phyloP scores from a whole-genome alignment of 2,113 vertebrate species.

The Oreochromis tanganicae region DNA sequence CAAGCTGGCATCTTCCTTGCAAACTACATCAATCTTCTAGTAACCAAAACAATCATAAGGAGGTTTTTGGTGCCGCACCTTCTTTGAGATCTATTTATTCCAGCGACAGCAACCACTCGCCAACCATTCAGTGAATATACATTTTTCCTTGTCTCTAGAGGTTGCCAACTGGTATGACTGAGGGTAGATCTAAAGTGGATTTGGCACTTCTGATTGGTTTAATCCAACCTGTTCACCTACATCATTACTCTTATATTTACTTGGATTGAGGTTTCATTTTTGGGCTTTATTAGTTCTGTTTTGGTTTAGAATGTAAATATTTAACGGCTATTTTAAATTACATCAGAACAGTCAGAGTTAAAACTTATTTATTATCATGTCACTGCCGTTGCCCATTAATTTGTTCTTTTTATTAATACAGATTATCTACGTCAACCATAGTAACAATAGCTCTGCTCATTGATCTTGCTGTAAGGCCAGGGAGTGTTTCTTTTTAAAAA shows the following conservation, averaged over 20 bases:
- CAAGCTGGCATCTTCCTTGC: not conserved
- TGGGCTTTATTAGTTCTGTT: not conserved
- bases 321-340: not conserved
- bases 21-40: not conserved
- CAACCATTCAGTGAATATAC: not conserved
- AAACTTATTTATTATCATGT: not conserved
- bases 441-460: not conserved
- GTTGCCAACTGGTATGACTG: not conserved
- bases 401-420: not conserved
- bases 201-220: not conserved
- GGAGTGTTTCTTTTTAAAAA: not conserved
- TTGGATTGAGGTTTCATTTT: not conserved
- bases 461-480: not conserved
- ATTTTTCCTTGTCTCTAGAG: not conserved
- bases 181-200: not conserved
- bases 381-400: not conserved
- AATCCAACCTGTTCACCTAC: not conserved
- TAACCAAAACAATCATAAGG: not conserved
- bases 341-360: not conserved
- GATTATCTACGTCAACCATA: not conserved
- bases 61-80: not conserved
- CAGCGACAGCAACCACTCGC: accelerated
- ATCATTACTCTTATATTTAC: not conserved
- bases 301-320: not conserved
- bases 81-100: not conserved